These are phyloP conservation scores for Noctua comes DNA, from an alignment of 2,888 invertebrate species.

Conservation along the genomic window DNA sequence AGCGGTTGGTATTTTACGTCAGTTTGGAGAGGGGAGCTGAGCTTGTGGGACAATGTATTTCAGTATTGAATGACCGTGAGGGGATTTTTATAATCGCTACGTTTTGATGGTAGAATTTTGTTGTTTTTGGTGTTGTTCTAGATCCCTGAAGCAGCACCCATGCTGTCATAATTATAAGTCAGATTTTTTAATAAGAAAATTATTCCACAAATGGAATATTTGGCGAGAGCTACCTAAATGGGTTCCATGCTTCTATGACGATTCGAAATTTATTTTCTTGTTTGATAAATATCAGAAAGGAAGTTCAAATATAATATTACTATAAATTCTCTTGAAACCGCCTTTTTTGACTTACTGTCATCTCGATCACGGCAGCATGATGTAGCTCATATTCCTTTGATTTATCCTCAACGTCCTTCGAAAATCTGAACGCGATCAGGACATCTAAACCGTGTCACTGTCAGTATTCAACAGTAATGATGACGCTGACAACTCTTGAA, in stretches of 20 bases:
- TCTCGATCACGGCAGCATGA: no score
- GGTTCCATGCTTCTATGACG: not conserved
- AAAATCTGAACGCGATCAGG: not conserved
- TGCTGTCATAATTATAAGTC: not conserved
- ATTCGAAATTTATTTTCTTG: not conserved
- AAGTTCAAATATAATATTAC: no score
- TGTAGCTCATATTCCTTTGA: no score
- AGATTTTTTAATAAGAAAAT: not conserved
- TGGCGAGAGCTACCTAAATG: no score
- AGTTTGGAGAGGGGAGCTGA: constrained; percentile 6
- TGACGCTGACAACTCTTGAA: not conserved
- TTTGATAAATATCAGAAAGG: no score
- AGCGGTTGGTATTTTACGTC: constrained; percentile 17
- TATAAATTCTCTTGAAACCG: no score
- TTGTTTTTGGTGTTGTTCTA: not conserved
- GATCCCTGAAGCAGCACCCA: not conserved
- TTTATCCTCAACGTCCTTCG: no score
- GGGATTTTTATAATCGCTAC: not conserved
- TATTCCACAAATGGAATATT: not conserved
- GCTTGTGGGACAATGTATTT: constrained; percentile 19
- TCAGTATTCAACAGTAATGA: not conserved
- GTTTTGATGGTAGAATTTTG: not conserved
- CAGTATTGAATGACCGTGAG: not conserved
- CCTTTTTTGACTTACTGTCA: no score
- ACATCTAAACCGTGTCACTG: not conserved